Percentiles rank a stretch among this genome's conserved stretches.
These are phyloP conservation scores for Turdus rufiventris DNA, from an alignment of 2,113 vertebrate genomes.

Conservation along the genomic window DNA sequence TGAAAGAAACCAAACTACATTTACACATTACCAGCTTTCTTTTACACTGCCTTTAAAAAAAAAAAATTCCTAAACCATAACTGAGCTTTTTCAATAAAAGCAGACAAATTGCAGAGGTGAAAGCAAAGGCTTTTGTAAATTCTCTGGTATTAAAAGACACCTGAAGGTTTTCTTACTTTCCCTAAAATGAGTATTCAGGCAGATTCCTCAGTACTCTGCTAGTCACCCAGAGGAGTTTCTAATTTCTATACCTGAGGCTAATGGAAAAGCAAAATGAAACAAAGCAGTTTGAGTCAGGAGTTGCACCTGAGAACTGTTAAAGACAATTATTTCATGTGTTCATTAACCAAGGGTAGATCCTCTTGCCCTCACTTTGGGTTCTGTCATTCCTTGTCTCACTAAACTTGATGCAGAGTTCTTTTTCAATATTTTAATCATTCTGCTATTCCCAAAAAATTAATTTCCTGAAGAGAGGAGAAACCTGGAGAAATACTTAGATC, in stretches of 20 bases:
- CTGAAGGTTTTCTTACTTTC: neutral
- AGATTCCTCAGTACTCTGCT: neutral
- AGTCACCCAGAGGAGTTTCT: neutral
- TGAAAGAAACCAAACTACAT: neutral
- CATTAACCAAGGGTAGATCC: neutral
- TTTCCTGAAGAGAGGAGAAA: neutral
- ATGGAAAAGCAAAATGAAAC: neutral
- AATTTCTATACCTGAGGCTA: neutral
- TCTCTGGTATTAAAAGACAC: neutral
- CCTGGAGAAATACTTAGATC: neutral
- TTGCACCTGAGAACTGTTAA: neutral
- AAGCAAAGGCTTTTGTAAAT: neutral
- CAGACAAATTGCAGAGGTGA: neutral
- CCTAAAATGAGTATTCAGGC: neutral
- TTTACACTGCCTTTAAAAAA: neutral
- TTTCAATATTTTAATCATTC: neutral
- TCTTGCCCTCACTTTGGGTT: neutral
- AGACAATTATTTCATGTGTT: fast-evolving
- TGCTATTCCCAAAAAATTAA: neutral
- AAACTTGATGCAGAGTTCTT: neutral
- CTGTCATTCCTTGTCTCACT: neutral
- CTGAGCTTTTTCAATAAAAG: neutral
- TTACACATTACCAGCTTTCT: neutral
- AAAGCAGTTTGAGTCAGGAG: neutral
- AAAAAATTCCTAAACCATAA: neutral